Base-by-base conservation (phyloP, 2,888 invertebrate genomes). In the Sinhomidia bicolor region DNA sequence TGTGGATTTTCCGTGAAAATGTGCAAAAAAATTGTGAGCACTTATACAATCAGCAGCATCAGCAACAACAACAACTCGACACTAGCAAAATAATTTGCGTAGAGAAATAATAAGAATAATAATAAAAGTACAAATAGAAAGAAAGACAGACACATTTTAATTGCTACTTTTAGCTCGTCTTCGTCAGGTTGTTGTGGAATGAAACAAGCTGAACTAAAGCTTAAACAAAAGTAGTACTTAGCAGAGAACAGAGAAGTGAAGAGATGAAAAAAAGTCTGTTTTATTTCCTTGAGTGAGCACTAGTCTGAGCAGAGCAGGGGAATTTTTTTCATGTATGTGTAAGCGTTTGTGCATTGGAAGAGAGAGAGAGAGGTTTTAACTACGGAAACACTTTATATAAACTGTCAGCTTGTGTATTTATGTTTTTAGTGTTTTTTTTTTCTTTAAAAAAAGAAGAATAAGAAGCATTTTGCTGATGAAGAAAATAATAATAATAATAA, bases 201-300 rank as follows among this genome's bases (percentile, higher is more conserved):
- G 74, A 44, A 51, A 74, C 47, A 47, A 47, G 44, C n/a, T 74
- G 47, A 74, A n/a, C n/a, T n/a, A 74, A 47, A 14, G 74, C 44
- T 44, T 12, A 41, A 68, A 10, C 10, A 68, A 57, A 51, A 74
- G 23, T 65, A 65, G 65, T 26, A n/a, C n/a, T n/a, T n/a, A n/a
- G n/a, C n/a, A n/a, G 51, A 1, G 12, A 17, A 2, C 36, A 36
- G 36, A 6, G 4, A 9, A 36, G 36, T 36, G 74, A 23, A 29
- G 44, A 60, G 65, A 81, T 74, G 68, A n/a, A n/a, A n/a, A 74
- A 29, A 57, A 76, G 41, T 84, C 74, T 76, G 54, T 60, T 71
- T 83, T 71, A 62, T 85, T 85, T 76, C 60, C 51, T 32, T 78
- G 74, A 85, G 65, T 85, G 85, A 85, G 26, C 85, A 86, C 9